These are phyloP conservation scores for Strigamia crassipes DNA, from an alignment of 2,888 invertebrate species.

Conservation along the genomic window DNA sequence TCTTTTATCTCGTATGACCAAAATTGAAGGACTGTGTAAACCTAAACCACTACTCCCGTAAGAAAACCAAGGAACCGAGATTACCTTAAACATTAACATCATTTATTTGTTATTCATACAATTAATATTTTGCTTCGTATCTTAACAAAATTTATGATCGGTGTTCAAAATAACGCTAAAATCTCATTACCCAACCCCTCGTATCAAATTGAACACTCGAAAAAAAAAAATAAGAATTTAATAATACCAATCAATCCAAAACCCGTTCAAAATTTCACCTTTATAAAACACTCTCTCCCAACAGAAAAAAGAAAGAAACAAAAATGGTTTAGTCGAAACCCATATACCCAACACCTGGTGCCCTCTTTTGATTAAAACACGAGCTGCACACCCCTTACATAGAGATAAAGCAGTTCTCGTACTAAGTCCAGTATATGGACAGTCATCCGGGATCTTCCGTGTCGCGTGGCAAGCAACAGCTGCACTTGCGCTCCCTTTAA, in stretches of 20 bases:
- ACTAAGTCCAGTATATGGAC: constrained; percentile 40
- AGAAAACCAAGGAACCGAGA: too few relatives aligned
- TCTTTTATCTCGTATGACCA: too few relatives aligned
- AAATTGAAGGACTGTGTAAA: too few relatives aligned
- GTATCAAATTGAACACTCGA: background rate
- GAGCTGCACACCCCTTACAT: constrained; percentile 12
- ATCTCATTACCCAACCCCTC: background rate
- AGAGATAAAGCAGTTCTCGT: constrained; percentile 32
- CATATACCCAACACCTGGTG: constrained; percentile 28
- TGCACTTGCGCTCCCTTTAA: constrained; percentile 37
- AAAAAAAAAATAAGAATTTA: background rate
- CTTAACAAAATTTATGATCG: too few relatives aligned
- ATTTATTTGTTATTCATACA: too few relatives aligned
- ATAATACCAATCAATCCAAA: background rate
- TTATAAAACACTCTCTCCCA: background rate
- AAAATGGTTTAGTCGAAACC: background rate
- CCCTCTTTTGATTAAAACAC: constrained; percentile 38
- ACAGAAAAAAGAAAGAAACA: background rate
- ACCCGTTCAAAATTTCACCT: background rate
- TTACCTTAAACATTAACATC: too few relatives aligned
- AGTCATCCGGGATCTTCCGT: constrained; percentile 38
- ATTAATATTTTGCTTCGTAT: too few relatives aligned
- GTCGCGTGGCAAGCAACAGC: constrained; percentile 42
- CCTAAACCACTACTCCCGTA: too few relatives aligned
- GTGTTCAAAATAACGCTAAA: background rate